Evolutionary conservation across 2,113 vertebrate species (phyloP).

Genomic region (Calidris pugnax): DNA sequence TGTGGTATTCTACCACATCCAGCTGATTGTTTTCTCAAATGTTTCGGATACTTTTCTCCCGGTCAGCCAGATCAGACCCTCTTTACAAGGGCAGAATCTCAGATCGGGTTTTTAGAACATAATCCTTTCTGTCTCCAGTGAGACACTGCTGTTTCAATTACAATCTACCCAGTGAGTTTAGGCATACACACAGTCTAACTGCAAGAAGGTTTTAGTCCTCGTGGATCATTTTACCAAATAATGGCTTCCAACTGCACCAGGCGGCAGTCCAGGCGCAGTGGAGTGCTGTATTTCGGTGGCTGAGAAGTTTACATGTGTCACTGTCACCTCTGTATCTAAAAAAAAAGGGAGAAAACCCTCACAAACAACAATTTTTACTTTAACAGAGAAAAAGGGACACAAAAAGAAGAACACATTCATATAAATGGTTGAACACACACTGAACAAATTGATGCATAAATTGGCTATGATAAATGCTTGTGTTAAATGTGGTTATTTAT

Average conservation of each 20-base stretch:
- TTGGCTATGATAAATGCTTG: constrained; percentile 70
- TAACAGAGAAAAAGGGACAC: not conserved
- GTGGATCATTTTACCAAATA: not conserved
- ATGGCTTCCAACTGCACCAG: constrained; percentile 13
- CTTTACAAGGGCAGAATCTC: not conserved
- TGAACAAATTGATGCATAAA: constrained; percentile 72
- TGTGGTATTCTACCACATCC: not conserved
- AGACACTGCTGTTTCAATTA: not conserved
- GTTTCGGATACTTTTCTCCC: not conserved
- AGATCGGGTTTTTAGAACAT: not conserved
- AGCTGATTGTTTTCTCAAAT: not conserved
- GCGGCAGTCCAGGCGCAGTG: not conserved
- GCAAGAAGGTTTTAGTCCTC: not conserved
- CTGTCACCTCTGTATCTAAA: not conserved
- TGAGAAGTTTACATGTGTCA: not conserved
- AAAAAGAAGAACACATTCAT: constrained; percentile 39
- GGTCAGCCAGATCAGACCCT: not conserved
- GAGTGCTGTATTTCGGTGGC: not conserved
- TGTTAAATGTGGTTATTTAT: constrained; percentile 70
- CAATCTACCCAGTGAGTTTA: not conserved
- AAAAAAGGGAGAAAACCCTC: not conserved
- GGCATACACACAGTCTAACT: not conserved
- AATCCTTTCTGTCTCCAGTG: not conserved
- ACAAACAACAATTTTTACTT: constrained; percentile 54
- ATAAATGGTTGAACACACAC: constrained; percentile 58